Evolutionary conservation across 1,140 invertebrate genomes (phyloP).

Genomic region (Eubasilissa regina): DNA sequence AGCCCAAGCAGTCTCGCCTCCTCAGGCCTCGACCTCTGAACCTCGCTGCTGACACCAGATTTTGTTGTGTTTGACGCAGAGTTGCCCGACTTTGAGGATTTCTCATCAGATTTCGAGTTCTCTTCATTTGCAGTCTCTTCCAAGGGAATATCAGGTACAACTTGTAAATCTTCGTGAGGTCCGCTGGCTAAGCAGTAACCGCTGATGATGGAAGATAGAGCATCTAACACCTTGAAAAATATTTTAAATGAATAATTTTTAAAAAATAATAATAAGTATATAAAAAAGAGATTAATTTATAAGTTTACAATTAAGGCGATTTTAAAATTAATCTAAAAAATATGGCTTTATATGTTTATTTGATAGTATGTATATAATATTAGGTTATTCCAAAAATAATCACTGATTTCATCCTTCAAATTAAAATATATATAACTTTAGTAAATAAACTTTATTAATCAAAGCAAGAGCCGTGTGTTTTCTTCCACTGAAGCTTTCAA

Average conservation of each 20-base stretch:
- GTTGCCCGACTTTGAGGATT: constrained; percentile 8
- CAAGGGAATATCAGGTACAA: constrained; percentile 67
- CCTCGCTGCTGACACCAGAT: constrained; percentile 4
- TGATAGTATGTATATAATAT: too few species aligned
- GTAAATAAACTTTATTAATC: too few species aligned
- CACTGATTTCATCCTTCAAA: too few species aligned
- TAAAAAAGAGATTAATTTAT: too few species aligned
- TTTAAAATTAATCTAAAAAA: too few species aligned
- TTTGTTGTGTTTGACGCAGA: not conserved
- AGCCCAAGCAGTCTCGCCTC: constrained; percentile 47
- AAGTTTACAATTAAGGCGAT: too few species aligned
- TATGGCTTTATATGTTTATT: too few species aligned
- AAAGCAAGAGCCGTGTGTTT: too few species aligned
- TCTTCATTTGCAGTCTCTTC: constrained; percentile 61
- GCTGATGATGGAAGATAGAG: constrained; percentile 69
- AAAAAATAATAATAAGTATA: too few species aligned
- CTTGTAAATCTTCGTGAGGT: constrained; percentile 68
- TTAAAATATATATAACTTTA: too few species aligned
- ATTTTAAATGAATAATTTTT: not conserved
- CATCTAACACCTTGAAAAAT: constrained; percentile 67
- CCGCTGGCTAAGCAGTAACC: constrained; percentile 65
- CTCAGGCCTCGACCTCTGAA: constrained; percentile 40
- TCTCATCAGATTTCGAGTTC: constrained; percentile 25
- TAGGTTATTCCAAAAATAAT: too few species aligned
- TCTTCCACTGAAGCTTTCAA: too few species aligned